These are phyloP conservation scores for Acanthornis magna DNA, from an alignment of 2,797 vertebrate species.

Conservation along the genomic window DNA sequence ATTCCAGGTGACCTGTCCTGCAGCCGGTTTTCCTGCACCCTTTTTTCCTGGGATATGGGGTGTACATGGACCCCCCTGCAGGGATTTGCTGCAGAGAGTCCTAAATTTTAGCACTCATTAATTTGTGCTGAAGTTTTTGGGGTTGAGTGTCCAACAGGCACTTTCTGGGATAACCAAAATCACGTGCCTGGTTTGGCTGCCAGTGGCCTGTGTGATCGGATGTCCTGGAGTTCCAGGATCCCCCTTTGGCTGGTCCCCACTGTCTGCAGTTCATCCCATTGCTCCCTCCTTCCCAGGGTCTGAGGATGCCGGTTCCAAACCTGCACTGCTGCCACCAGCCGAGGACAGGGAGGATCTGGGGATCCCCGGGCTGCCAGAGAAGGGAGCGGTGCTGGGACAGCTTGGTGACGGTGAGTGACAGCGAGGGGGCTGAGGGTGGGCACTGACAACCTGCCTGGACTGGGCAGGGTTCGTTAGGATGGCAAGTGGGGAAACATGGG, in stretches of 20 bases:
- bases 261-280: not conserved
- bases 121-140: not conserved
- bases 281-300: not conserved
- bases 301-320: not conserved
- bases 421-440: fast-evolving
- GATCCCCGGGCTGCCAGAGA: not conserved
- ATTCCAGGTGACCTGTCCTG: not conserved
- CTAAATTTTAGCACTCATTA: not conserved
- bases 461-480: not conserved
- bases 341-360: not conserved
- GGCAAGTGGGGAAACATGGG: not conserved
- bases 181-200: fast-evolving
- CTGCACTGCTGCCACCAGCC: not conserved
- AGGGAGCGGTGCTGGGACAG: not conserved
- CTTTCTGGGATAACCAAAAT: not conserved
- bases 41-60: not conserved
- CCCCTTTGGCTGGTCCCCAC: not conserved
- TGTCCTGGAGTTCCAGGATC: not conserved
- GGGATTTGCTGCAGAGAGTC: not conserved
- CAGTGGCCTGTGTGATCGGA: not conserved
- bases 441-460: fast-evolving
- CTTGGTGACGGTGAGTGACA: not conserved
- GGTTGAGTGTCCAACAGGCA: fast-evolving
- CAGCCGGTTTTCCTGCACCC: fast-evolving
- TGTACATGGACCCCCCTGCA: not conserved